Evolutionary conservation across 2,113 vertebrate species (phyloP), one percentile per base, ranked within the genome.

Genomic region (Phaethornis superciliosus): DNA sequence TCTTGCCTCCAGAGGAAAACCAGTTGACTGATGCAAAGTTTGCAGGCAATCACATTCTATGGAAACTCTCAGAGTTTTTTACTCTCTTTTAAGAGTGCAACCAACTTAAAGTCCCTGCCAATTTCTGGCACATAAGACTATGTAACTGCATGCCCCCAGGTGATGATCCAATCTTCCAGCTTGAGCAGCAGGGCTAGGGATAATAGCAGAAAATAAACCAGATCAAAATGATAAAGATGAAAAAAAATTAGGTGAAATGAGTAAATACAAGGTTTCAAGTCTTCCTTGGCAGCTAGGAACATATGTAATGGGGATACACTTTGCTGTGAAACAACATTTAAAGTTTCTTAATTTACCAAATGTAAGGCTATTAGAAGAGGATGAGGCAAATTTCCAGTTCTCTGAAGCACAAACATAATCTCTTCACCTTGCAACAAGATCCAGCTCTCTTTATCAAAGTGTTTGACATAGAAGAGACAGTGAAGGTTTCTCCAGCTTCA

Each of bases 121-220:
- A 35, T 7, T 7, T 18, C 23, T 28, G 21, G 26, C 37, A 22
- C 3, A 6, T 7, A 42, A 52, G 18, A 16, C 44, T 10, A 46
- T 0, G 3, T 15, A 49, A 59, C 15, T 32, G 52, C 56, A 70
- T 54, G 40, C 24, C 21, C 20, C 10, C 3, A 40, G 30, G 28
- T 11, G 23, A 51, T 15, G 9, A 47, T 8, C 4, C 2, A 1
- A 35, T 32, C 26, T 59, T 28, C 19, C 15, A 59, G 4, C 28
- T 9, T 35, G 18, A 77, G 52, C n/a, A 71, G 32, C 22, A 49
- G 13, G 15, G 18, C 28, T 23, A 42, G 9, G 15, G n/a, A 18
- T 0, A 69, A 18, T 0, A 69, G 10, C 1, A 0, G 33, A 64
- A 58, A 52, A 23, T 2, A 9, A 28, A 58, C 30, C 4, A 12